Evolutionary conservation across 2,888 invertebrate genomes (phyloP).

Genomic region (Scaptodrosophila latifasciaeformis): DNA sequence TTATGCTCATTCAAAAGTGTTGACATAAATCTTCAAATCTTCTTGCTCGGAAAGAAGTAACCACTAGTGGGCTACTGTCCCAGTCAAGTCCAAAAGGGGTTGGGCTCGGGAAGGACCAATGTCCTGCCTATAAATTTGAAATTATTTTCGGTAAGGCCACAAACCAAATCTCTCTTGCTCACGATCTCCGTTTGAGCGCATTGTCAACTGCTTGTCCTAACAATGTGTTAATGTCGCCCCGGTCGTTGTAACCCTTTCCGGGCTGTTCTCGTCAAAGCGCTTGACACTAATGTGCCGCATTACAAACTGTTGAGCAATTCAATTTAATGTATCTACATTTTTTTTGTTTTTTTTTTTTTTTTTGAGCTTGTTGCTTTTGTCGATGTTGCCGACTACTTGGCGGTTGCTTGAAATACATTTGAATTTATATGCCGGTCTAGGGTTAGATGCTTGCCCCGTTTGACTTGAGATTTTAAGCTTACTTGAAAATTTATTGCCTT

Average conservation of each 20-base stretch:
- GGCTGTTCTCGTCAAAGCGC: slow-evolving; percentile 45
- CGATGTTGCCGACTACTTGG: slow-evolving; percentile 30
- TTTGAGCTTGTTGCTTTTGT: slow-evolving; percentile 13
- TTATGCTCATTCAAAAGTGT: slow-evolving; percentile 63
- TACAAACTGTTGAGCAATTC: slow-evolving; percentile 74
- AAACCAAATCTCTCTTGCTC: slow-evolving; percentile 12
- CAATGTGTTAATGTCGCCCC: slow-evolving; percentile 63
- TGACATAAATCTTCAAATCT: slow-evolving; percentile 65
- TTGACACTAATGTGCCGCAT: slow-evolving; percentile 73
- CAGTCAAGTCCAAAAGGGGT: slow-evolving; percentile 31
- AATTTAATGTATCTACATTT: slow-evolving; percentile 61
- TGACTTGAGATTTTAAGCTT: slow-evolving; percentile 18
- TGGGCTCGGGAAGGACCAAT: slow-evolving; percentile 31
- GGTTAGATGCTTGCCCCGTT: slow-evolving; percentile 27
- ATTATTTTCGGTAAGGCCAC: slow-evolving; percentile 50
- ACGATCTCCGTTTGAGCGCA: slow-evolving; percentile 15
- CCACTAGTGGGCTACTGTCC: slow-evolving; percentile 16
- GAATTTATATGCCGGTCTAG: slow-evolving; percentile 39
- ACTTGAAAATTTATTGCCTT: slow-evolving; percentile 49
- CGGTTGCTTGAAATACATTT: slow-evolving; percentile 63
- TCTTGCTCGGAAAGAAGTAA: slow-evolving; percentile 33
- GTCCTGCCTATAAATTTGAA: slow-evolving; percentile 61
- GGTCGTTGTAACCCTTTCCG: slow-evolving; percentile 47
- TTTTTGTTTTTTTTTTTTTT: slow-evolving; percentile 27
- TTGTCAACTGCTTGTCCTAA: slow-evolving; percentile 53